Evolutionary conservation across 2,113 vertebrate species (phyloP).

Genomic region (Tamias sibiricus): DNA sequence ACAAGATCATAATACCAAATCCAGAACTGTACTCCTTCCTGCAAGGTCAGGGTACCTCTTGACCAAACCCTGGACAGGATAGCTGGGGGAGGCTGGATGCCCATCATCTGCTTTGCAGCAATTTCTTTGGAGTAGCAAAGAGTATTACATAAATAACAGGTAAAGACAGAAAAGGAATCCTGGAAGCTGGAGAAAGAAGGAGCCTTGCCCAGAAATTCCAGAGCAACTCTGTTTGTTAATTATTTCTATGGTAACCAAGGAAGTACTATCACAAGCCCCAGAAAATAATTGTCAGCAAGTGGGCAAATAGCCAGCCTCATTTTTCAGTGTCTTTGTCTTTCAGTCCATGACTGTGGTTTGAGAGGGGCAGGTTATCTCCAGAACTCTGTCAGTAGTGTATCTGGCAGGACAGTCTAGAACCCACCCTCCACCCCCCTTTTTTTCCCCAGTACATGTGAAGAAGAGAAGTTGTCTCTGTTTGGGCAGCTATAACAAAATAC

Average conservation of each 20-base stretch:
- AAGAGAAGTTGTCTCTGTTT: not conserved
- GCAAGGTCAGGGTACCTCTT: not conserved
- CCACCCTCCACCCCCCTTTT: not conserved
- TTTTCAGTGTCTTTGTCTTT: not conserved
- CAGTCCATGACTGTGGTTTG: too few species aligned
- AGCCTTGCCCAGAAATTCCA: not conserved
- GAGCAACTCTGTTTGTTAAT: not conserved
- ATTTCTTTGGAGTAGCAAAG: not conserved
- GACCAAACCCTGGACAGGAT: not conserved
- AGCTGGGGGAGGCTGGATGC: not conserved
- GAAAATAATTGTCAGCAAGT: not conserved
- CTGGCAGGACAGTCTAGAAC: not conserved
- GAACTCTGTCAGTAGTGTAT: not conserved
- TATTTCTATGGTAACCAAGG: not conserved
- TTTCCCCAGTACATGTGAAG: not conserved
- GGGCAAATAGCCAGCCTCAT: not conserved
- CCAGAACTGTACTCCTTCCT: too few species aligned
- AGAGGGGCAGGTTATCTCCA: not conserved
- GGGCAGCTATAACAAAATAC: not conserved
- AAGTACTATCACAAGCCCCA: not conserved
- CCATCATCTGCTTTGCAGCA: not conserved
- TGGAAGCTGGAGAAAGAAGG: not conserved
- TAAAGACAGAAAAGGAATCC: not conserved
- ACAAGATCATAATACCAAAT: not conserved
- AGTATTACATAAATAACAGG: not conserved